Evolutionary conservation across 1,140 invertebrate species (phyloP), one percentile per base, ranked within the genome.

Genomic region (Pachypsylla venusta): DNA sequence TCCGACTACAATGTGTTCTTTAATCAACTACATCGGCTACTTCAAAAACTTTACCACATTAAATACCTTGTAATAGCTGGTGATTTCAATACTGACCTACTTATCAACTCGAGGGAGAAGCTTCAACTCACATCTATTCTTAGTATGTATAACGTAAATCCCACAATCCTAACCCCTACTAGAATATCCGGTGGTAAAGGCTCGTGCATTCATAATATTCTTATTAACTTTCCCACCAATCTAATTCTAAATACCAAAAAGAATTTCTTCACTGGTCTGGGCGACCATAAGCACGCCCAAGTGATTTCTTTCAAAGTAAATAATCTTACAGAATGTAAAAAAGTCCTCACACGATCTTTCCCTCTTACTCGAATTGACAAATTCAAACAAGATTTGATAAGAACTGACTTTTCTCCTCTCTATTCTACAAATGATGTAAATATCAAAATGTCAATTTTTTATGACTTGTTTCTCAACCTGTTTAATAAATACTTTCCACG

Each of bases 151-250:
- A 48, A 48, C 22, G 3, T 48, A 7, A 48, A 48, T 5, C 5
- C 16, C n/a, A n/a, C 42, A 5, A 22, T 48, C 4, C 42, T 10
- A 5, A 48, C 7, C n/a, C 42, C 42, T 19, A 48, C 42, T 48
- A 4, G 42, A 4, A 19, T 48, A 7, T 7, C 42, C 16, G 3
- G 3, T 48, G 22, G n/a, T 4, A 19, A n/a, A 5, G 4, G 7
- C 42, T 48, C 42, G 4, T 48, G 42, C 42, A 48, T 48, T 22
- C n/a, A 48, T n/a, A 48, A 48, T 48, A 48, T 48, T n/a, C n/a
- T 48, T n/a, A 48, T 48, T 19, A 48, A 48, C 22, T 48, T 48
- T n/a, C n/a, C 42, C 7, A 4, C 42, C 22, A 4, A 19, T 7
- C 42, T 10, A 5, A 4, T 48, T n/a, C 5, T 48, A 19, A 48